phyloP scores from a whole-genome alignment of 2,888 invertebrate species.

The Tiphia femorata region DNA sequence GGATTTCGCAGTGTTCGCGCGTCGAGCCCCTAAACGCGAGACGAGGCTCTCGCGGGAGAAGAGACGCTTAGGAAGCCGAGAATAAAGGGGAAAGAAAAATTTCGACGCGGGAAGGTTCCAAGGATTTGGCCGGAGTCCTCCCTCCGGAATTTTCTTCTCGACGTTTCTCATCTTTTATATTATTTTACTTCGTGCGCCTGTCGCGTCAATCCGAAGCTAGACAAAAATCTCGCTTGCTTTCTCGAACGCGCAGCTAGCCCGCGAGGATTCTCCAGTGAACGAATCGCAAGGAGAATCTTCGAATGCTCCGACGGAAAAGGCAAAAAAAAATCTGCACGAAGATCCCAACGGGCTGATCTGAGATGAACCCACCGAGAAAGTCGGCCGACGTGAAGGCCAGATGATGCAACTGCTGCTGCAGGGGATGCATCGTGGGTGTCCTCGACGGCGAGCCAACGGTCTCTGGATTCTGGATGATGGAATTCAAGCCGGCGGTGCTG shows the following conservation, averaged over 20 bases:
- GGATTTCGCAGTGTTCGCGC: constrained; percentile 52
- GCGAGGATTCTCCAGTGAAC: too few species aligned
- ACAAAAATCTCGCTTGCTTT: too few species aligned
- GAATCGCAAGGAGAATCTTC: too few species aligned
- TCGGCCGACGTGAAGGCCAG: constrained; percentile 74
- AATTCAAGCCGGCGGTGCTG: constrained; percentile 47
- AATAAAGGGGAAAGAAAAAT: constrained; percentile 46
- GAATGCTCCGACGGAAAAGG: too few species aligned
- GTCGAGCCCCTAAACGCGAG: constrained; percentile 28
- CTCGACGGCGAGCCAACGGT: constrained; percentile 54
- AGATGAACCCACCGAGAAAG: constrained; percentile 83
- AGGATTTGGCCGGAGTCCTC: constrained; percentile 42
- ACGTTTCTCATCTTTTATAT: neutral
- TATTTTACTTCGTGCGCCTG: too few species aligned
- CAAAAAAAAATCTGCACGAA: too few species aligned
- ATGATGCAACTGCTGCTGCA: constrained; percentile 66
- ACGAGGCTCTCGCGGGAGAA: constrained; percentile 31
- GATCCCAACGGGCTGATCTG: too few species aligned
- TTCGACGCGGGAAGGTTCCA: constrained; percentile 40
- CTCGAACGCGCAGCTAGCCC: too few species aligned
- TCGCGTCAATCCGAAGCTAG: too few species aligned
- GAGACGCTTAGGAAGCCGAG: constrained; percentile 50
- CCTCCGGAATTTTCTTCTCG: constrained; percentile 22
- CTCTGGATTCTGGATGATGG: constrained; percentile 41
- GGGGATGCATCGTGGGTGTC: constrained; percentile 55